Evolutionary conservation across 2,113 vertebrate species (phyloP).

Genomic region (Stigmatopora argus): DNA sequence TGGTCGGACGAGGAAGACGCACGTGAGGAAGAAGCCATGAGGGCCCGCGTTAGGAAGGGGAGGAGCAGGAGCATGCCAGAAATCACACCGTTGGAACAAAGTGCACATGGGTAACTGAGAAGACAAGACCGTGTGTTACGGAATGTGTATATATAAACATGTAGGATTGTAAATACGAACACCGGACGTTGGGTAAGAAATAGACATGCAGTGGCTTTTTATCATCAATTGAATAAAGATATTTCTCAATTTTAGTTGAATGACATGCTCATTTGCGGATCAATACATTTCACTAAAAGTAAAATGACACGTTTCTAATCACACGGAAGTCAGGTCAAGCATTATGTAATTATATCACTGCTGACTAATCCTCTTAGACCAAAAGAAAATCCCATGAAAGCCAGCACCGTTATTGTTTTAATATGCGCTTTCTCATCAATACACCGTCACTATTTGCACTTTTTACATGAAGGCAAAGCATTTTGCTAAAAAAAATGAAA

Average conservation of each 20-base stretch:
- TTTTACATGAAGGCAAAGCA: constrained; percentile 69
- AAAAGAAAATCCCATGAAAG: constrained; percentile 37
- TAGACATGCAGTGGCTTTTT: constrained; percentile 9
- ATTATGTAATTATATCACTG: constrained; percentile 42
- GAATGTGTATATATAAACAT: not conserved
- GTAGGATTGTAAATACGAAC: not conserved
- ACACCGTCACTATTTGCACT: constrained; percentile 66
- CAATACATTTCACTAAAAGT: not conserved
- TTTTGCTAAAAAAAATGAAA: constrained; percentile 63
- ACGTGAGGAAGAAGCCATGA: constrained; percentile 38
- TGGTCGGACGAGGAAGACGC: constrained; percentile 51
- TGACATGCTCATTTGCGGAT: no score
- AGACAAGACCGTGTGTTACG: not conserved
- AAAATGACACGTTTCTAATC: not conserved
- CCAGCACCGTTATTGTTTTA: constrained; percentile 54
- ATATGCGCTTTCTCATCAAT: constrained; percentile 66
- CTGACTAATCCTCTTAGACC: constrained; percentile 47
- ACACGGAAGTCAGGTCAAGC: not conserved
- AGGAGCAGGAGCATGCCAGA: constrained; percentile 77
- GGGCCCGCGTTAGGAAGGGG: constrained; percentile 53
- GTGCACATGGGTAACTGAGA: constrained; percentile 46
- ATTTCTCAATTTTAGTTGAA: not conserved
- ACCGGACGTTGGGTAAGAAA: not conserved
- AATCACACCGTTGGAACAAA: constrained; percentile 64
- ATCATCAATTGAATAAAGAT: constrained; percentile 3